Percentiles rank a stretch among this genome's conserved stretches.
These are phyloP conservation scores for Scomber japonicus DNA, from an alignment of 2,113 vertebrate genomes.

Conservation along the genomic window DNA sequence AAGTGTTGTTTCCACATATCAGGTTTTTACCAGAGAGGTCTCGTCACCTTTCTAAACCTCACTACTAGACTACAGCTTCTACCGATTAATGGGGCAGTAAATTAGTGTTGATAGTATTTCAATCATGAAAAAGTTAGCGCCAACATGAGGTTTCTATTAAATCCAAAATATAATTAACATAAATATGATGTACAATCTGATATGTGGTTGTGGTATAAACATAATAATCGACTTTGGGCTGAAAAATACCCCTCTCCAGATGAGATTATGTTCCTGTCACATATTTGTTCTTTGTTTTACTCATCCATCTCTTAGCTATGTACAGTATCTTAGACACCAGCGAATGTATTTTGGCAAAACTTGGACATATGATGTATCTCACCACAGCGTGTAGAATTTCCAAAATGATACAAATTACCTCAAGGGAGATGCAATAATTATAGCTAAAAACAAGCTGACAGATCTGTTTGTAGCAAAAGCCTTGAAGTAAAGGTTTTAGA, in stretches of 20 bases:
- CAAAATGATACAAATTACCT: conserved; percentile 41
- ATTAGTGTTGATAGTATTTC: conserved; percentile 52
- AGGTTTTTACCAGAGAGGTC: neutral
- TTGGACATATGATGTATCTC: neutral
- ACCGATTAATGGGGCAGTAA: conserved; percentile 44
- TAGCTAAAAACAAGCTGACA: conserved; percentile 37
- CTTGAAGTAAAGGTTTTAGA: conserved; percentile 6
- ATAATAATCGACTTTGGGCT: conserved; percentile 29
- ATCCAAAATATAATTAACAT: neutral
- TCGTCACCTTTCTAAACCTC: conserved; percentile 11
- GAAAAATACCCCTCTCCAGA: conserved; percentile 40
- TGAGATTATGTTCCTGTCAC: conserved; percentile 44
- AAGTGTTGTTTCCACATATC: neutral
- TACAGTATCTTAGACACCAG: neutral
- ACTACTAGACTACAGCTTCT: conserved; percentile 24
- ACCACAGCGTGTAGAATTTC: conserved; percentile 37
- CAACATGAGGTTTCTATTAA: conserved; percentile 52
- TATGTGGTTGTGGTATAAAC: conserved; percentile 49
- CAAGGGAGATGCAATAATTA: conserved; percentile 23
- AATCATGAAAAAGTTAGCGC: conserved; percentile 17
- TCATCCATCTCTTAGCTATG: neutral
- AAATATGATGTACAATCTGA: conserved; percentile 52
- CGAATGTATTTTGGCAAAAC: conserved; percentile 14
- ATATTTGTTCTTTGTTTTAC: conserved; percentile 44
- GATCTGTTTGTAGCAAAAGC: conserved; percentile 34